Conservation (phyloP, 2,113 vertebrate species). For the Catharus bicknelli region DNA sequence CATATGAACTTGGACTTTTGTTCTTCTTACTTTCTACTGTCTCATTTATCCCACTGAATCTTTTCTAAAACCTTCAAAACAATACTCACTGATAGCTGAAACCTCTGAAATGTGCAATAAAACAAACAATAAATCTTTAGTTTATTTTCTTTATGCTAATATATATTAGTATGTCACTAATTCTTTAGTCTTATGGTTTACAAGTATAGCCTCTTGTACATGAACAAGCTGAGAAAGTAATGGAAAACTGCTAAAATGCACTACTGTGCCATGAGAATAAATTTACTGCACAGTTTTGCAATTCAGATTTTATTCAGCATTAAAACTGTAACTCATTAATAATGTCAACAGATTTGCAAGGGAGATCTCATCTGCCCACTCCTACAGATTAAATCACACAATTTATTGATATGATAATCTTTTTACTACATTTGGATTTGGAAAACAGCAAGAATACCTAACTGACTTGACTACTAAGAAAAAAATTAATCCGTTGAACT, state of each 20-base stretch:
- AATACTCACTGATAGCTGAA: background rate
- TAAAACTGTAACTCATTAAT: background rate
- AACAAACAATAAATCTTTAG: background rate
- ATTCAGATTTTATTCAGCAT: background rate
- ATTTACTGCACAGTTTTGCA: background rate
- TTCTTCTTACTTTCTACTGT: background rate
- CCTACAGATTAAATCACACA: background rate
- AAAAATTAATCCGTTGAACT: background rate
- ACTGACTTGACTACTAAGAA: background rate
- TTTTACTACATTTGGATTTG: background rate
- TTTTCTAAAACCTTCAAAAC: background rate
- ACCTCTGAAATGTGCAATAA: background rate
- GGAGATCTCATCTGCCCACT: background rate
- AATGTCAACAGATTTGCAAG: background rate
- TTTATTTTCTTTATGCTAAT: background rate
- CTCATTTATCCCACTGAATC: background rate
- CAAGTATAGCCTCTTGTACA: background rate
- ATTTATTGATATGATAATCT: background rate
- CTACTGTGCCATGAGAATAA: background rate
- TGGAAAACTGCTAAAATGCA: background rate
- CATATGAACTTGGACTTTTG: background rate
- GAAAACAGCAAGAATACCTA: background rate
- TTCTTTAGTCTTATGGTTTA: too few relatives aligned
- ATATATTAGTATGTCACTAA: too few relatives aligned
- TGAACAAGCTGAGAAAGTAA: background rate